A percentile compares a stretch with the other conserved stretches of the same genome.
Evolutionary conservation across 1,140 invertebrate species (phyloP).

Genomic region (Goniozus legneri): DNA sequence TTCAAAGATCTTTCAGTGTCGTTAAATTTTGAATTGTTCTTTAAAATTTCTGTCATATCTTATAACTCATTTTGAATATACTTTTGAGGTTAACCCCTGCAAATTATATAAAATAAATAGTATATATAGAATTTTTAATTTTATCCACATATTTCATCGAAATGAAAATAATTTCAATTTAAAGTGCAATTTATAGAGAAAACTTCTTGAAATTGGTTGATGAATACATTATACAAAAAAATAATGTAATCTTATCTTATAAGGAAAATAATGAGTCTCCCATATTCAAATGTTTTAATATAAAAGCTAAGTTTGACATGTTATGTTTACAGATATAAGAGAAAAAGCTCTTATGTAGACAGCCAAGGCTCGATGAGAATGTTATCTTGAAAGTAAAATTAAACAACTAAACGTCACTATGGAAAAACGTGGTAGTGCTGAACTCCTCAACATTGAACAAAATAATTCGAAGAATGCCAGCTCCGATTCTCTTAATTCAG

Average conservation of each 20-base stretch:
- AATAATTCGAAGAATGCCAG: slow-evolving; percentile 65
- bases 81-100: not conserved
- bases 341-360: not conserved
- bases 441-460: slow-evolving; percentile 54
- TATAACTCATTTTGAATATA: not conserved
- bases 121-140: not conserved
- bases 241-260: not conserved
- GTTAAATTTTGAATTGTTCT: not conserved
- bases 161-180: not conserved
- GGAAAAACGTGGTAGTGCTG: slow-evolving; percentile 54
- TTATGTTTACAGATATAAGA: not conserved
- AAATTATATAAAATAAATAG: not conserved
- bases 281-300: not conserved
- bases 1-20: not conserved
- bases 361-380: not conserved
- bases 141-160: not conserved
- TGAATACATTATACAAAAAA: not conserved
- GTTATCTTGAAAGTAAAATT: not conserved
- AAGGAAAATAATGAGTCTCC: not conserved
- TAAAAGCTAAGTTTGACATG: not conserved
- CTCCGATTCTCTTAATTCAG: slow-evolving; percentile 74
- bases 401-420: slow-evolving; percentile 28
- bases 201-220: not conserved
- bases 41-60: not conserved
- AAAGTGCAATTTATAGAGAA: slow-evolving; percentile 8